Evolutionary conservation across 1,140 invertebrate genomes (phyloP), one percentile per base, ranked within the genome.

Genomic region (Thrips palmi): DNA sequence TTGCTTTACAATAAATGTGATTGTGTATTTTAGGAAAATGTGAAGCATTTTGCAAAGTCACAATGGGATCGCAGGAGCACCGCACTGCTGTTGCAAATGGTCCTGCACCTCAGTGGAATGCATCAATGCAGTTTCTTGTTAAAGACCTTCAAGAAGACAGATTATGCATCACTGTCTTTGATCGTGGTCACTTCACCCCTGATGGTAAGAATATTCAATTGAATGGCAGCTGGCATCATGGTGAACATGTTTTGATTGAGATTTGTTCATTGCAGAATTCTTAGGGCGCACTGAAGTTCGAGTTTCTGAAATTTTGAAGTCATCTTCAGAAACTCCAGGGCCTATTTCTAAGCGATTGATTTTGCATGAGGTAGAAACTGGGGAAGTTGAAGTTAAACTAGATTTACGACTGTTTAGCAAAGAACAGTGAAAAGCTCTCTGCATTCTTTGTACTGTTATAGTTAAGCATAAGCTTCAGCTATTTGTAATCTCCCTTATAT

Each of bases 111-210:
- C 60, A 75, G 40, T 86, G 80, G 80, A 79, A 84, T 54, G 63
- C 69, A 11, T 74, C 74, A n/a, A 84, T 85, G 79, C 79, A 84
- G 56, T 84, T 86, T 54, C 67, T 74, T 42, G 67, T 84, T 14
- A 72, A 74, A 49, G 72, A 81, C 54, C 49, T 83, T 3, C 49
- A 70, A 7, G 68, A 78, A 51, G 81, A 85, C 54, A 70, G 77
- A 10, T 60, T 86, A 5, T 77, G 73, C 45, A 69, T 86, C 34
- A 74, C 73, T 11, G 77, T 83, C n/a, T 79, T 72, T 51, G 77
- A 82, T 49, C 71, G 75, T 50, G 77, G 78, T 47, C 63, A 74
- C 30, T 85, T 77, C 49, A 73, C 72, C 44, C 79, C 80, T 12
- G 77, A 84, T 59, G 77, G 78, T 84, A 54, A 59, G 47, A 47